Conservation (phyloP, 2,888 invertebrate genomes). For the Xestia xanthographa region DNA sequence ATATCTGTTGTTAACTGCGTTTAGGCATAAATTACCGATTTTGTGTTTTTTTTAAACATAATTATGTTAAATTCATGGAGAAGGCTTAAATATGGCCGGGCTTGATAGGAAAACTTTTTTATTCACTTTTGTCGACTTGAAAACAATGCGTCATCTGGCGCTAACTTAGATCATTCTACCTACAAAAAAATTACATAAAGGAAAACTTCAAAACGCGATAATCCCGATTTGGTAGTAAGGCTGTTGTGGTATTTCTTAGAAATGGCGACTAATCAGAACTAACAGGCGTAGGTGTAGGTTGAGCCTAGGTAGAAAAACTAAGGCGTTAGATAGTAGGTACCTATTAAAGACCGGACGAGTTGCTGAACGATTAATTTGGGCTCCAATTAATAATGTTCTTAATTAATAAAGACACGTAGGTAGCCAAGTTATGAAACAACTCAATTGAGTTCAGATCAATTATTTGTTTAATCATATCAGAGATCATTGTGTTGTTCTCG, state of each 20-base stretch:
- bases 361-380: slow-evolving; percentile 13
- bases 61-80: not conserved
- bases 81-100: not conserved
- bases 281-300: slow-evolving; percentile 35
- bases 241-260: slow-evolving; percentile 31
- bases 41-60: not conserved
- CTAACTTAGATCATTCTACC: not conserved
- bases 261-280: slow-evolving; percentile 30
- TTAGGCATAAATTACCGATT: not conserved
- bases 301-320: slow-evolving; percentile 14
- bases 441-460: slow-evolving; percentile 18
- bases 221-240: slow-evolving; percentile 34
- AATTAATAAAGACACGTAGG: not conserved
- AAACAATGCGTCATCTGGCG: slow-evolving; percentile 24
- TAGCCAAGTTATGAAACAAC: slow-evolving; percentile 4
- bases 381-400: slow-evolving; percentile 13
- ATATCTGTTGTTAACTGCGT: not conserved
- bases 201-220: slow-evolving; percentile 5
- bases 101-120: slow-evolving; percentile 13
- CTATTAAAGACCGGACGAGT: not conserved
- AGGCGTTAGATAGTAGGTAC: not conserved
- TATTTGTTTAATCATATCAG: slow-evolving; percentile 7
- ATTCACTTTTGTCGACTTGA: slow-evolving; percentile 14
- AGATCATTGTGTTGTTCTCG: slow-evolving; percentile 13
- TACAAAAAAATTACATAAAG: slow-evolving; percentile 15